Evolutionary conservation across 2,888 invertebrate genomes (phyloP), one percentile per base, ranked within the genome.

Genomic region (Tiliacea aurago): DNA sequence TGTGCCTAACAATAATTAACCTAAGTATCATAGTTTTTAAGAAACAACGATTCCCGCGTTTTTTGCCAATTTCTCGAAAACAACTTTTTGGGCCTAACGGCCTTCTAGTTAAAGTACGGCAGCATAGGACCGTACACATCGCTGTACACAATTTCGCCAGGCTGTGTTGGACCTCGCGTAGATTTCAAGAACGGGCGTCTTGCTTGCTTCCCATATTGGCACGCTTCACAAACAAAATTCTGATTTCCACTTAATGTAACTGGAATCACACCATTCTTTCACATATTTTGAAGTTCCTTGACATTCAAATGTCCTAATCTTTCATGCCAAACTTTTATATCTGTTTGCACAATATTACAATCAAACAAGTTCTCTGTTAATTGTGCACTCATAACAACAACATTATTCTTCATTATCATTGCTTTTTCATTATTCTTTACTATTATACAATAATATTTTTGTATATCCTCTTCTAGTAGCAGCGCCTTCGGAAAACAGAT

Each of bases 401-500:
- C 11, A 59, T 78, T 78, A 20, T 70, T 37, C 47, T 78, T 80
- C 0, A 55, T 43, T 15, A 86, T 83, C 2, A 79, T 9, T 1
- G 84, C 85, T 28, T 56, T 55, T 20, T 6, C 11, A 62, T 64
- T 20, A 41, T 87, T 84, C 64, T 90, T 91, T 0, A 87, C 51
- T 20, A 90, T 85, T 6, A 47, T 55, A n/a, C n/a, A n/a, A n/a
- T n/a, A n/a, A n/a, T n/a, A n/a, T n/a, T n/a, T n/a, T n/a, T n/a
- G n/a, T n/a, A 78, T 88, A 87, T 0, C 86, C 86, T 78, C 88
- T 87, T 20, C 84, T 78, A 6, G 86, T 88, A 4, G 84, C 71
- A 0, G 70, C 85, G 2, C 90, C 91, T 76, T 91, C 90, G 0
- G 90, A 92, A 70, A 92, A 91, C 18, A 92, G 66, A 69, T 92